Evolutionary conservation across 2,888 invertebrate species (phyloP).

Genomic region (Volucella zonaria): DNA sequence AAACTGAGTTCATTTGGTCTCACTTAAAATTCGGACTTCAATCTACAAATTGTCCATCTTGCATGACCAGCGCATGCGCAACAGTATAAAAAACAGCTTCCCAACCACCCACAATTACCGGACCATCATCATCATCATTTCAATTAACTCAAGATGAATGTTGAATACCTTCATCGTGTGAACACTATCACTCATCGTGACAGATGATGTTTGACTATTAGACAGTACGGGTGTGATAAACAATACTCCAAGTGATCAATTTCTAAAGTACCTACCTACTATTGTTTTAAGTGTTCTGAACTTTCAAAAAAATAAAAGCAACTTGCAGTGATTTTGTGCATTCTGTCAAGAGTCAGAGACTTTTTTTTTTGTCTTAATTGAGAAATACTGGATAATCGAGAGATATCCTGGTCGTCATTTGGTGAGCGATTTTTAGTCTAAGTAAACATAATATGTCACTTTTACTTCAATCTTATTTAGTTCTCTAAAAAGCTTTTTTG

Average conservation of each 20-base stretch:
- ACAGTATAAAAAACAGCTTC: constrained; percentile 20
- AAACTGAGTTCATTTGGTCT: no score
- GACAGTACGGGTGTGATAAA: constrained; percentile 57
- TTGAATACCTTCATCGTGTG: constrained; percentile 48
- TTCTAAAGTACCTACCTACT: not conserved
- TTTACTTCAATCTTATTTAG: no score
- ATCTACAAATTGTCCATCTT: not conserved
- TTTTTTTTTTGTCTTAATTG: not conserved
- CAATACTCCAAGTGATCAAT: constrained; percentile 8
- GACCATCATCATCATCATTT: constrained; percentile 29
- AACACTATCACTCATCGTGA: constrained; percentile 60
- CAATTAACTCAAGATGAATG: constrained; percentile 38
- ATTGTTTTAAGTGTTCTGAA: not conserved
- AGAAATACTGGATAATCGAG: not conserved
- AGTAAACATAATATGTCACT: no score
- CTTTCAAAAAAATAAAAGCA: not conserved
- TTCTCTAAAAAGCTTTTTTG: no score
- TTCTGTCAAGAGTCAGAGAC: not conserved
- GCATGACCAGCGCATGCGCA: constrained; percentile 59
- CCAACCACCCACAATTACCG: constrained; percentile 7
- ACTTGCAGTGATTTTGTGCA: not conserved
- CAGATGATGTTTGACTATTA: constrained; percentile 66
- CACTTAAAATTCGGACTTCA: not conserved
- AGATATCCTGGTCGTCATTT: constrained; percentile 1
- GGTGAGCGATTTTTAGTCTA: constrained; percentile 2